These are phyloP conservation scores for Gymnothorax javanicus DNA, from an alignment of 2,797 vertebrate genomes.

Conservation along the genomic window DNA sequence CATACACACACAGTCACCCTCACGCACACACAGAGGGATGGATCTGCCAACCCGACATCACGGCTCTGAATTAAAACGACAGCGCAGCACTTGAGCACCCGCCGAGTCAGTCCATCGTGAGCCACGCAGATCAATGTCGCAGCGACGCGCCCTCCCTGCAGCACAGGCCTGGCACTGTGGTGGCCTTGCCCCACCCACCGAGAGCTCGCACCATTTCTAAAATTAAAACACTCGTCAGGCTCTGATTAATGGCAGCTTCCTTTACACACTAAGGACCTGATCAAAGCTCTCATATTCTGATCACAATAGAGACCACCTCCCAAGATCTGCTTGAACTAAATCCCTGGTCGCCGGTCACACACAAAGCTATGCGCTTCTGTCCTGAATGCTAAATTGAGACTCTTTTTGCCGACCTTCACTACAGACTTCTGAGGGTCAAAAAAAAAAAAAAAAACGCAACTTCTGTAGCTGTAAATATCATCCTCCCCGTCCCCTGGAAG, in stretches of 20 bases:
- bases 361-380: not conserved
- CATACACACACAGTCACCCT: conserved; percentile 41
- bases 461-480: not conserved
- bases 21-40: conserved; percentile 48
- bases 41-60: not conserved
- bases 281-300: conserved; percentile 3
- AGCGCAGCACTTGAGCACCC: not conserved
- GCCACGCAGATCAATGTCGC: not conserved
- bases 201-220: not conserved
- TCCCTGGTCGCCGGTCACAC: not conserved
- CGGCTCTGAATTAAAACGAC: not conserved
- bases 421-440: not conserved
- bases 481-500: not conserved
- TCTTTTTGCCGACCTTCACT: not conserved
- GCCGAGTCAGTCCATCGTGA: not conserved
- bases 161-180: not conserved
- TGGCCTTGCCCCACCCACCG: not conserved
- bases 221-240: not conserved
- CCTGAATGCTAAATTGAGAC: not conserved
- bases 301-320: not conserved
- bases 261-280: not conserved
- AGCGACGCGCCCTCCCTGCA: not conserved
- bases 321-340: not conserved
- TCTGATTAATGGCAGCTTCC: not conserved
- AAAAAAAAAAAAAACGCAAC: not conserved